These are phyloP conservation scores for Aratinga solstitialis DNA, from an alignment of 2,797 vertebrate genomes.

Conservation along the genomic window DNA sequence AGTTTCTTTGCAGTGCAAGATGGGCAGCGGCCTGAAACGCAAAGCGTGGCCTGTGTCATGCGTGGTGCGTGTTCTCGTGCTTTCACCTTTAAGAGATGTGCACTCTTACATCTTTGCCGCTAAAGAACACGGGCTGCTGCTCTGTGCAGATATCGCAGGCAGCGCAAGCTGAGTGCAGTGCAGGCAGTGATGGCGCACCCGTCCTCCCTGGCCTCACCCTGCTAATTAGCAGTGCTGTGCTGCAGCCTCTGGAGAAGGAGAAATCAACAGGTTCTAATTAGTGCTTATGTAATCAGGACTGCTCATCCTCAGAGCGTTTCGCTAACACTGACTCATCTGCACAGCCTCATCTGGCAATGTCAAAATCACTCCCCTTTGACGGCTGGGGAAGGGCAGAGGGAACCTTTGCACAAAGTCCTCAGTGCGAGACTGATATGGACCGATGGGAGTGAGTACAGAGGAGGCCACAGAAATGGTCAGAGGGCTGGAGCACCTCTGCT, in stretches of 20 bases:
- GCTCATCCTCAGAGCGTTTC: not conserved
- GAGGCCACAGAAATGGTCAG: not conserved
- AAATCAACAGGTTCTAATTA: constrained; percentile 33
- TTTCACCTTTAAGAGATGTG: not conserved
- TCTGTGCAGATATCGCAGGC: fast-evolving
- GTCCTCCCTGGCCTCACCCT: not conserved
- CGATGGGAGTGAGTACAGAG: not conserved
- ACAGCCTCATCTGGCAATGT: not conserved
- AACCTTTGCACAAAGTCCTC: not conserved
- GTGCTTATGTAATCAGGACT: not conserved
- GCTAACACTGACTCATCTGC: not conserved
- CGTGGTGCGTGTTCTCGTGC: fast-evolving
- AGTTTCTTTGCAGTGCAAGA: not conserved
- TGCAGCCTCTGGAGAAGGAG: not conserved
- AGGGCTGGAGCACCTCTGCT: not conserved
- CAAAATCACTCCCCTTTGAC: not conserved
- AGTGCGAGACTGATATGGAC: not conserved
- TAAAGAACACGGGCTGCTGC: not conserved
- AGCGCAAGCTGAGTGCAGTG: fast-evolving
- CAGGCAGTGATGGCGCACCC: not conserved
- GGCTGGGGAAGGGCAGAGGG: not conserved
- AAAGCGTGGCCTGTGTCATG: fast-evolving
- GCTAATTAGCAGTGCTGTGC: not conserved
- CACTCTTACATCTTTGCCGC: too few relatives aligned
- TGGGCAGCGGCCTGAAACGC: not conserved